Evolutionary conservation across 2,888 invertebrate species (phyloP).

Genomic region (Chromoteleia sp.): DNA sequence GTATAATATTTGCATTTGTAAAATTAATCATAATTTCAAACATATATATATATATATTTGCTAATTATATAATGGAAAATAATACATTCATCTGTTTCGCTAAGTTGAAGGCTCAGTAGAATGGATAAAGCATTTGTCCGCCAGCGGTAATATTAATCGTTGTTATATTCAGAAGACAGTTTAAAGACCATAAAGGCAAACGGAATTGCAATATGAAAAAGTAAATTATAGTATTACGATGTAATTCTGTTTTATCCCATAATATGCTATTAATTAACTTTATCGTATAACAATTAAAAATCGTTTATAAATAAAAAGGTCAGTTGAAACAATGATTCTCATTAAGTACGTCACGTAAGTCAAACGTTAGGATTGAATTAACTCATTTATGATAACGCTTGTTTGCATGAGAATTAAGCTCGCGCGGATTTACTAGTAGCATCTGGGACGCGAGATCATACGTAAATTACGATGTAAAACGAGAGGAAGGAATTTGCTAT

Average conservation of each 20-base stretch:
- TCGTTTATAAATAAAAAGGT: not conserved
- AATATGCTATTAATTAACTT: not conserved
- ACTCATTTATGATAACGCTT: slow-evolving; percentile 40
- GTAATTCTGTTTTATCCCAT: not conserved
- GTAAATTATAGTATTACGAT: not conserved
- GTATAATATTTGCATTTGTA: too few relatives aligned
- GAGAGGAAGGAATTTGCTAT: slow-evolving; percentile 48
- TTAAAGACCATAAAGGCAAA: slow-evolving; percentile 21
- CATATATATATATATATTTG: too few relatives aligned
- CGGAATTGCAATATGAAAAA: slow-evolving; percentile 12
- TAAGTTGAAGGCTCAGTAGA: slow-evolving; percentile 9
- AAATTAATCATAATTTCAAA: too few relatives aligned
- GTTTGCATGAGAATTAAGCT: slow-evolving; percentile 42
- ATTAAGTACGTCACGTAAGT: slow-evolving; percentile 12
- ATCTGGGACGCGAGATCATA: slow-evolving; percentile 38
- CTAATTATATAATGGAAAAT: not conserved
- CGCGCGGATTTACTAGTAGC: slow-evolving; percentile 17
- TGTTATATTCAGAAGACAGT: slow-evolving; percentile 8
- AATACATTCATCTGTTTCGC: slow-evolving; percentile 5
- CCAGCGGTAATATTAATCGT: slow-evolving; percentile 26
- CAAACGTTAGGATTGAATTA: slow-evolving; percentile 41
- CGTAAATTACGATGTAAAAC: slow-evolving; percentile 56
- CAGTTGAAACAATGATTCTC: not conserved
- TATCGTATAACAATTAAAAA: slow-evolving; percentile 1
- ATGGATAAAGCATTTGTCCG: slow-evolving; percentile 37